Percentiles rank a stretch among this genome's conserved stretches.
phyloP scores from a whole-genome alignment of 37 sponge, comb jelly and placozoan genomes.

The Diacarnus erythraeanus region DNA sequence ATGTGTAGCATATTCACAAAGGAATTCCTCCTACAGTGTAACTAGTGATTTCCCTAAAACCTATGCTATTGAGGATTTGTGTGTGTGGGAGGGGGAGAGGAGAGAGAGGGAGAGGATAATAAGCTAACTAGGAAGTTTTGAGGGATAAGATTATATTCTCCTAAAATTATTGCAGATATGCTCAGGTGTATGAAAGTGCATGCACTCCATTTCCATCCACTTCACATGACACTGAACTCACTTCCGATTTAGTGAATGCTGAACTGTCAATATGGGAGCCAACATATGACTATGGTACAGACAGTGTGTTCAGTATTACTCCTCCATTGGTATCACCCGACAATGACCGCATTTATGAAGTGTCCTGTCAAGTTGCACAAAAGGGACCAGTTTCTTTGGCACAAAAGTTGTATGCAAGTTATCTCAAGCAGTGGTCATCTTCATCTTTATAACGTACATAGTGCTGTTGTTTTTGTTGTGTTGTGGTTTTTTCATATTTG shows the following conservation, averaged over 20 bases:
- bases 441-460: too few species aligned
- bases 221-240: slow-evolving; percentile 3
- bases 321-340: slow-evolving; percentile 43
- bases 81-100: too few species aligned
- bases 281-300: slow-evolving; percentile 40
- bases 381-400: slow-evolving; percentile 30
- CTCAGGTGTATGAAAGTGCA: slow-evolving; percentile 8
- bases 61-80: too few species aligned
- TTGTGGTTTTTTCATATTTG: too few species aligned
- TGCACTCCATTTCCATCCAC: neutral
- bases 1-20: too few species aligned
- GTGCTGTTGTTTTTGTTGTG: too few species aligned
- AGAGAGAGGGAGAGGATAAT: too few species aligned
- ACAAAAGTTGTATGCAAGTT: slow-evolving; percentile 15
- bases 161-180: slow-evolving; percentile 15
- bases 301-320: slow-evolving; percentile 44
- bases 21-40: too few species aligned
- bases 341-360: slow-evolving; percentile 39
- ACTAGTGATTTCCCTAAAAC: too few species aligned
- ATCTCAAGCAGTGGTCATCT: slow-evolving; percentile 11
- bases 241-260: slow-evolving; percentile 16
- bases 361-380: slow-evolving; percentile 10
- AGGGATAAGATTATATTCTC: neutral
- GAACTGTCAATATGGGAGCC: slow-evolving; percentile 51
- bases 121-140: neutral